Conservation (phyloP, 2,888 invertebrate genomes). For the Scaptomyza cyrtandrae region DNA sequence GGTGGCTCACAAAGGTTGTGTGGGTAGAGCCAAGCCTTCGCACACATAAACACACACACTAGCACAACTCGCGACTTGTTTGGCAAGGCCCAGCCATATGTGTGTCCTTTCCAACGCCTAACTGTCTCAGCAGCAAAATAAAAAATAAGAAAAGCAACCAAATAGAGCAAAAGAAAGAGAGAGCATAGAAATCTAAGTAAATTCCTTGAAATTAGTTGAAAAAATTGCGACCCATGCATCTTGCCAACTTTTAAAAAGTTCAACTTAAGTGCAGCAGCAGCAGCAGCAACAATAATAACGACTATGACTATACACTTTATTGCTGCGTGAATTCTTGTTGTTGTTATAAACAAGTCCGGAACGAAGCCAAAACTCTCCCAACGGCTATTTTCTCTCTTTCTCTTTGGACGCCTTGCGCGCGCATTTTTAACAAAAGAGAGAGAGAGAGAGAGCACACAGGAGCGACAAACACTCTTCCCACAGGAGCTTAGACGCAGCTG, state of each 20-base stretch:
- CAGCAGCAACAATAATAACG: constrained; percentile 32
- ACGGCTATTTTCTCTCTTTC: constrained; percentile 27
- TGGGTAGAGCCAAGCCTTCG: constrained; percentile 28
- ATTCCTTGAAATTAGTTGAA: constrained; percentile 63
- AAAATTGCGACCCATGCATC: constrained; percentile 26
- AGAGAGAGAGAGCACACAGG: constrained; percentile 27
- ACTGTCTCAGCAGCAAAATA: constrained; percentile 44
- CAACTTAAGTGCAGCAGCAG: constrained; percentile 70
- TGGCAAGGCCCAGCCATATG: constrained; percentile 42
- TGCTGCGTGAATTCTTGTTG: constrained; percentile 30
- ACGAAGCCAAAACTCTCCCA: constrained; percentile 38
- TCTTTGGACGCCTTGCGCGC: constrained; percentile 59
- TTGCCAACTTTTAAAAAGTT: constrained; percentile 70
- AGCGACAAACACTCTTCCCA: constrained; percentile 55
- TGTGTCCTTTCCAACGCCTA: constrained; percentile 52
- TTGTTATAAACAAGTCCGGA: constrained; percentile 65
- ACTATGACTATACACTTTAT: constrained; percentile 34
- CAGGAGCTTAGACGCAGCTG: constrained; percentile 72
- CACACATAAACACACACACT: constrained; percentile 2
- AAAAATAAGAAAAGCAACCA: constrained; percentile 5
- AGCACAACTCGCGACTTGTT: constrained; percentile 9
- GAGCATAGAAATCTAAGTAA: constrained; percentile 47
- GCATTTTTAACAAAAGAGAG: constrained; percentile 38
- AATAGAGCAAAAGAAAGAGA: constrained; percentile 14
- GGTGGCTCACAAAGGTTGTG: constrained; percentile 31